phyloP scores from a whole-genome alignment of 2,888 invertebrate species.

The Linyphia triangularis region DNA sequence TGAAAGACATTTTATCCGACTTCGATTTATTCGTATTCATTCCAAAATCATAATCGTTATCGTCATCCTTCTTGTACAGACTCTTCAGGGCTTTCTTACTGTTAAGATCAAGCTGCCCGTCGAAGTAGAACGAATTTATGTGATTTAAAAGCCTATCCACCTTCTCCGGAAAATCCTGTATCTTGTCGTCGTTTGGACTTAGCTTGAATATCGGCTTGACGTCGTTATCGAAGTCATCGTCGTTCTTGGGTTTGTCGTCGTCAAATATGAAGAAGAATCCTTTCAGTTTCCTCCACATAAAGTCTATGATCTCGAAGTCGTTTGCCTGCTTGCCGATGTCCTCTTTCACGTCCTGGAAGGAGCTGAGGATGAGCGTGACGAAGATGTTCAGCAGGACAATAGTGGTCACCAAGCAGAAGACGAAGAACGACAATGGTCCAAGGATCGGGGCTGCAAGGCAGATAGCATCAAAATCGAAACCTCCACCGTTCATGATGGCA shows the following conservation, averaged over 20 bases:
- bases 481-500: slow-evolving; percentile 81
- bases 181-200: slow-evolving; percentile 75
- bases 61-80: slow-evolving; percentile 72
- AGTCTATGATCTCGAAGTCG: slow-evolving; percentile 81
- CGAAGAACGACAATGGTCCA: slow-evolving; percentile 79
- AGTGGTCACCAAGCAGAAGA: slow-evolving; percentile 79
- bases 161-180: slow-evolving; percentile 77
- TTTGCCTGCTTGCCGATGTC: slow-evolving; percentile 80
- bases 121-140: slow-evolving; percentile 77
- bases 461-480: slow-evolving; percentile 80
- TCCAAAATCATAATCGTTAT: slow-evolving; percentile 71
- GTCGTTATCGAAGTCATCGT: slow-evolving; percentile 62
- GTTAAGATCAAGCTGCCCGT: slow-evolving; percentile 77
- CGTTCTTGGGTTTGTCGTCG: slow-evolving; percentile 58
- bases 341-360: slow-evolving; percentile 80
- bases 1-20: slow-evolving; percentile 52
- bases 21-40: slow-evolving; percentile 39
- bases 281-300: slow-evolving; percentile 78
- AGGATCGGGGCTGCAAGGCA: slow-evolving; percentile 77
- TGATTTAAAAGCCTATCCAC: slow-evolving; percentile 77
- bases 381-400: slow-evolving; percentile 80
- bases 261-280: slow-evolving; percentile 76
- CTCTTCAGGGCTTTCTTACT: slow-evolving; percentile 76
- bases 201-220: slow-evolving; percentile 55
- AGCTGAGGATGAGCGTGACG: slow-evolving; percentile 80